These are phyloP conservation scores for Aurelia coerulea DNA, from an alignment of 30 jellyfish, hydroid and myxozoan genomes.

Conservation along the genomic window DNA sequence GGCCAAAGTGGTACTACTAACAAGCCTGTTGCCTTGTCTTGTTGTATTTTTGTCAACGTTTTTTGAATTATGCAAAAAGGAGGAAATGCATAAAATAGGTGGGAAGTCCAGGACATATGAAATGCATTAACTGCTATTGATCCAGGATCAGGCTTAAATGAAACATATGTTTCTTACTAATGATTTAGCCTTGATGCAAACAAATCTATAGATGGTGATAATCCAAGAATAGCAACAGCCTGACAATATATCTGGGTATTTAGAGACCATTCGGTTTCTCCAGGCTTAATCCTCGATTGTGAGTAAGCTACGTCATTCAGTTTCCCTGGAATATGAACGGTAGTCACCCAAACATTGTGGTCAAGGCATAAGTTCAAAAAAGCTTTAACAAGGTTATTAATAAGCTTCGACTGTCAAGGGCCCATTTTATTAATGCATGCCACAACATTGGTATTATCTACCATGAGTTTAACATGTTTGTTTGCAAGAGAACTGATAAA, in stretches of 20 bases:
- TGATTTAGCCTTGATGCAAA: too few relatives aligned
- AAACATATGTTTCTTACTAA: too few relatives aligned
- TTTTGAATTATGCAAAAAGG: too few relatives aligned
- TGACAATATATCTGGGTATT: slow-evolving; percentile 1
- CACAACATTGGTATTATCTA: slow-evolving; percentile 73
- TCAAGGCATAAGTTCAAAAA: slow-evolving; percentile 45
- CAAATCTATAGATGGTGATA: too few relatives aligned
- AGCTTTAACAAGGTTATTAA: slow-evolving; percentile 1
- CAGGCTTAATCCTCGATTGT: slow-evolving; percentile 23
- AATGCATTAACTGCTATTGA: too few relatives aligned
- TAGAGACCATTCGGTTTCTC: slow-evolving; percentile 62
- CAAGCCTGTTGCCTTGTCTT: too few relatives aligned
- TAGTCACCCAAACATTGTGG: slow-evolving; percentile 46
- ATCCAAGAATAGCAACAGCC: slow-evolving; percentile 23
- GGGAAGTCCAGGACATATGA: too few relatives aligned
- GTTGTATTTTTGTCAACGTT: too few relatives aligned
- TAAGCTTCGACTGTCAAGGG: slow-evolving; percentile 15
- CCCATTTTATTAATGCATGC: slow-evolving; percentile 63
- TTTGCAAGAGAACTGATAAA: neutral
- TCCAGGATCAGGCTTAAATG: too few relatives aligned
- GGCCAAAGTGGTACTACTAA: too few relatives aligned
- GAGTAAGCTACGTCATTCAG: slow-evolving; percentile 45
- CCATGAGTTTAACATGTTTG: too few relatives aligned
- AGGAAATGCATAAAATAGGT: too few relatives aligned
- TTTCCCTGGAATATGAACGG: slow-evolving; percentile 65